A percentile compares a stretch with the other conserved stretches of the same genome.
Evolutionary conservation across 2,113 vertebrate species (phyloP).

Genomic region (Lagopus leucura): DNA sequence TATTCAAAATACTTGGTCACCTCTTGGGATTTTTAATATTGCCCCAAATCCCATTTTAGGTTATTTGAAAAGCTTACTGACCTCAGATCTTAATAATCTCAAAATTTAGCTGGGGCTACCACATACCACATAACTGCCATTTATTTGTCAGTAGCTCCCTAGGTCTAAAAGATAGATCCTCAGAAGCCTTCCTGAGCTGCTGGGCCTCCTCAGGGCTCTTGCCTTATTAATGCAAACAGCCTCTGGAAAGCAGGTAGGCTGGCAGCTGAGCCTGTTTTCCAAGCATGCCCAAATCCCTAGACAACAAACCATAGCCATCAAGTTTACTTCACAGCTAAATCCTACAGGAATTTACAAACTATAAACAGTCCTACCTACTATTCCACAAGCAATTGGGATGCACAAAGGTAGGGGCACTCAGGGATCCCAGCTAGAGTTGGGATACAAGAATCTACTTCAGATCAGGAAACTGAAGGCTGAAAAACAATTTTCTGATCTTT

Average conservation of each 20-base stretch:
- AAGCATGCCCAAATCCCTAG: not conserved
- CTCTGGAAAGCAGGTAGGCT: not conserved
- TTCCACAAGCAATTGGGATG: not conserved
- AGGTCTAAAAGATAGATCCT: constrained; percentile 2
- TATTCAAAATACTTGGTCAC: constrained; percentile 41
- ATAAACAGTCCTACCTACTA: not conserved
- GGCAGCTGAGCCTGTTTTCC: not conserved
- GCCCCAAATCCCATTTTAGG: not conserved
- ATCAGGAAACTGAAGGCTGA: not conserved
- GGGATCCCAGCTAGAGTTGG: not conserved
- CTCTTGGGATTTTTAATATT: not conserved
- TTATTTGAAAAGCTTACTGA: constrained; percentile 12
- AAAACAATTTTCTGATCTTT: not conserved
- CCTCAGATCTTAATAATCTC: constrained; percentile 5
- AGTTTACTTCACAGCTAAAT: not conserved
- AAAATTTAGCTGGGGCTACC: not conserved
- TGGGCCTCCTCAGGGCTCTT: not conserved
- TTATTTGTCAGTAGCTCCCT: constrained; percentile 14
- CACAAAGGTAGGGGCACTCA: not conserved
- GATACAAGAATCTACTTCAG: not conserved
- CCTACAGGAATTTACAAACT: not conserved
- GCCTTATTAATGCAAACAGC: not conserved
- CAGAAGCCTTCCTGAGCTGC: not conserved
- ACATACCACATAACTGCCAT: constrained; percentile 11
- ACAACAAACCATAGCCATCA: not conserved